Evolutionary conservation across 2,113 vertebrate species (phyloP), one percentile per base, ranked within the genome.

Genomic region (Pardalotus punctatus): DNA sequence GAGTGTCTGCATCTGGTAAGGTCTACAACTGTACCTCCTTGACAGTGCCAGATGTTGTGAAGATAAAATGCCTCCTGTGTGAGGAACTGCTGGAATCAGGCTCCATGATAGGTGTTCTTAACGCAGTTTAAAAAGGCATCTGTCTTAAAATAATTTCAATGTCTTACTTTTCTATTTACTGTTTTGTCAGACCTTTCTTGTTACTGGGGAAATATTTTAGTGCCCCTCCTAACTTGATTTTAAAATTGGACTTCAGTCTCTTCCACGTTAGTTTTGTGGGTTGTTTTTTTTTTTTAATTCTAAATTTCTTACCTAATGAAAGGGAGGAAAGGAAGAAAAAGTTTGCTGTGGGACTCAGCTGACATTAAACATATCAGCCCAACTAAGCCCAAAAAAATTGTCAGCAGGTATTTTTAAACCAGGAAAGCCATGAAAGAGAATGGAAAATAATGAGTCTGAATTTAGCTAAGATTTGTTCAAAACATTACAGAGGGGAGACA

Each of bases 1-100:
- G 94, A 91, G 95, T 81, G 94, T 69, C 97, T 95, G 95, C 97
- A 96, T 98, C 97, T 97, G 97, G 74, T 94, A 97, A 96, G 96
- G 96, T 97, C 96, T 87, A 87, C 96, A 81, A 95, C 67, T 77
- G 60, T 97, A 95, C 92, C 95, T 96, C 91, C 96, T 95, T 97
- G 97, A 98, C 97, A 97, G 95, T 92, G 97, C 98, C 98, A 98
- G 98, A 98, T 98, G 98, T 98, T 97, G 96, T 88, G 90, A 98
- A 98, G 97, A 98, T 97, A 94, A 97, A 98, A 96, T 97, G 92
- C 96, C 97, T 98, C 97, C 97, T 97, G 96, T 96, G 94, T 83
- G 90, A 98, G 97, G 95, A 97, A 91, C 96, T 96, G 93, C 93
- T 96, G 94, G 97, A 95, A 92, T 88, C 42, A 93, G 95, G 53